These are phyloP conservation scores for Crotalus viridis DNA, from an alignment of 2,113 vertebrate genomes.

Conservation along the genomic window DNA sequence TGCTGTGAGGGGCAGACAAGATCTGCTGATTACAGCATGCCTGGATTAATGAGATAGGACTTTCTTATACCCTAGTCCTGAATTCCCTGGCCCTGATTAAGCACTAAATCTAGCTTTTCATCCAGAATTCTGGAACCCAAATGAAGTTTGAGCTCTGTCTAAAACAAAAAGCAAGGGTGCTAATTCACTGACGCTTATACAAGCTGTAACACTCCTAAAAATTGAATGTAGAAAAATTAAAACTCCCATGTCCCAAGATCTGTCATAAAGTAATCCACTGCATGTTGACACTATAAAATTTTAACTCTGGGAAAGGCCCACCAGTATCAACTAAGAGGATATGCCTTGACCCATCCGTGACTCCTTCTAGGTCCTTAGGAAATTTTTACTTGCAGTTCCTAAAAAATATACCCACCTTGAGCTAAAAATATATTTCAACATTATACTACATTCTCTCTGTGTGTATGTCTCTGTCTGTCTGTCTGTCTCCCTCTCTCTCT, in stretches of 20 bases:
- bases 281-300: not conserved
- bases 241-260: no score
- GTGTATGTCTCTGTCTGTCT: not conserved
- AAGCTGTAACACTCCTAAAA: not conserved
- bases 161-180: not conserved
- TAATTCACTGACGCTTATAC: not conserved
- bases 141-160: not conserved
- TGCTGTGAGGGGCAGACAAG: not conserved
- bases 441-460: not conserved
- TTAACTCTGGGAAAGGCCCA: not conserved
- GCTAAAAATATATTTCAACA: not conserved
- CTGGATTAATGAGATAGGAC: not conserved
- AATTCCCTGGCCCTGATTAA: not conserved
- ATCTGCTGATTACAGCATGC: not conserved
- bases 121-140: not conserved
- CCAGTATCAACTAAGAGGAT: no score
- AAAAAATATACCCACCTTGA: not conserved
- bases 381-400: not conserved
- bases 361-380: not conserved
- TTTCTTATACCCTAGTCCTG: not conserved
- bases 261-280: not conserved
- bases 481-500: slow-evolving; percentile 28
- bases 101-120: not conserved
- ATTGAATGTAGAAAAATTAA: not conserved
- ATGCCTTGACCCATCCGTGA: no score